These are phyloP conservation scores for Pandion haliaetus DNA, from an alignment of 2,113 vertebrate genomes.

Conservation along the genomic window DNA sequence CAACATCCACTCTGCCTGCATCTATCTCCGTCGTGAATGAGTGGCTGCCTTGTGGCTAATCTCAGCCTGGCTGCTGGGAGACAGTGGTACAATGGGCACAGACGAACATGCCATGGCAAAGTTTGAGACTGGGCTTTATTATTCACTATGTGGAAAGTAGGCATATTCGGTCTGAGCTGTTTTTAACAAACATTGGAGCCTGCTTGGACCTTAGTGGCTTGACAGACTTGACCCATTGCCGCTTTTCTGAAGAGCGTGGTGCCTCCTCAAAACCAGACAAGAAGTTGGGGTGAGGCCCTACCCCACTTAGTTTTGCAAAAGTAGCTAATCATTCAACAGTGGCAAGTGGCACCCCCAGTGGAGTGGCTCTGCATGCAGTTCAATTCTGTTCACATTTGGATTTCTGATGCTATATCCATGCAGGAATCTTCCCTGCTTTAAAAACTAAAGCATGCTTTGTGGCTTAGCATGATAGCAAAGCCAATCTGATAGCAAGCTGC, in stretches of 20 bases:
- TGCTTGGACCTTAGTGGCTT: background rate
- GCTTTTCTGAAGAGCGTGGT: background rate
- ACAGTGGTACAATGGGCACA: background rate
- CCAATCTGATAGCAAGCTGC: background rate
- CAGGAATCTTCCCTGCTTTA: background rate
- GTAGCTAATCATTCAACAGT: background rate
- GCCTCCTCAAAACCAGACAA: background rate
- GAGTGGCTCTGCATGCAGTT: background rate
- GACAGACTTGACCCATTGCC: background rate
- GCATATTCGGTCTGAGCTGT: background rate
- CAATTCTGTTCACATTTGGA: background rate
- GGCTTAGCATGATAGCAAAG: background rate
- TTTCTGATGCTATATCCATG: background rate
- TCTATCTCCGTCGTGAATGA: background rate
- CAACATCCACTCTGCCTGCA: background rate
- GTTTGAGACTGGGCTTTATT: background rate
- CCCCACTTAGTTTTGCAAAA: background rate
- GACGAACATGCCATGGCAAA: background rate
- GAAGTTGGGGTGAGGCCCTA: rapidly evolving
- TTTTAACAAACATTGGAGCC: background rate
- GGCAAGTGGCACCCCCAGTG: background rate
- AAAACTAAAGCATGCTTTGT: background rate
- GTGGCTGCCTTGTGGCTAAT: background rate
- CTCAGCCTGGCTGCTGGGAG: background rate
- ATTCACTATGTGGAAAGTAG: background rate